Evolutionary conservation across 2,113 vertebrate genomes (phyloP), one percentile per base, ranked within the genome.

Genomic region (Stomatorhinus ivindoensis): DNA sequence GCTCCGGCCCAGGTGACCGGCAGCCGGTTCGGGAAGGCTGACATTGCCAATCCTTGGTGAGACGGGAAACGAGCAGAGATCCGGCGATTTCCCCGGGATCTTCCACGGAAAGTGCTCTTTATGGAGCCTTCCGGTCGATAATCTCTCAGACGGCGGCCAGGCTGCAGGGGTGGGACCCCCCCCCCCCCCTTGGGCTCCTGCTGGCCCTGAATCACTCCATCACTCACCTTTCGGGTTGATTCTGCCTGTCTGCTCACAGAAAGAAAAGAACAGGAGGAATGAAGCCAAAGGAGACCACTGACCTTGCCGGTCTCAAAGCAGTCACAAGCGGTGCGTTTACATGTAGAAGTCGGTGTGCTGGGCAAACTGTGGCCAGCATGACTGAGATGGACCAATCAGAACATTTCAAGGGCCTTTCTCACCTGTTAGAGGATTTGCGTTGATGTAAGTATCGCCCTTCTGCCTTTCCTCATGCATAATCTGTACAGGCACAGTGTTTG

Each of bases 61-160:
- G 85, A 82, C 88, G 87, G 89, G 87, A 42, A 42, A 87, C 47
- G 48, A 82, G 53, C 35, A 19, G 24, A 47, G 42, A 53, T 87
- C 89, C 65, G 58, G 86, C 65, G 53, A 90, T 65, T 51, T 50
- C 47, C 65, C 87, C 61, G 9, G 42, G 89, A 90, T 88, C 89
- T 61, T 82, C 65, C 48, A 58, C 61, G 76, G 42, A 84, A 80
- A 50, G 51, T 1, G 90, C 46, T 89, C 88, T 91, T 91, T 86
- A 88, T 84, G 47, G 87, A 48, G 76, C 89, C 39, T 58, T 42
- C 19, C 21, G 44, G 88, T 90, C 89, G 73, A 90, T 91, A 87
- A 46, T 13, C 69, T 88, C 53, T 55, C 51, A 89, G 48, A 88
- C 87, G 73, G 15, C 21, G 83, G 46, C 47, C 17, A 61, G 47